Evolutionary conservation across 2,113 vertebrate species (phyloP).

Genomic region (Salvelinus alpinus): DNA sequence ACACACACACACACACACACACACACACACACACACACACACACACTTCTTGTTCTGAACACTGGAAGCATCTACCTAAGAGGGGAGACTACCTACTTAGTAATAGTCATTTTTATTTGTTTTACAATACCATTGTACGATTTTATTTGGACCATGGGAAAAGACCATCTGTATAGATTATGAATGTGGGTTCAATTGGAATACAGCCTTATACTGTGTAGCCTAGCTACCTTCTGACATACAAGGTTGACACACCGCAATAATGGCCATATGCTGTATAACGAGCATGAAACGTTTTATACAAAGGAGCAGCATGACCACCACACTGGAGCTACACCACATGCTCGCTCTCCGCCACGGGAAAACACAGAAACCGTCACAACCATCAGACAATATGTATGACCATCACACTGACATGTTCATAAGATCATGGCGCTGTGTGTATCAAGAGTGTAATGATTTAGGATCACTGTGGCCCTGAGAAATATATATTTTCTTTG

Average conservation of each 20-base stretch:
- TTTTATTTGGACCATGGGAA: too few species aligned
- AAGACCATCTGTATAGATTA: too few species aligned
- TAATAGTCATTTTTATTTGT: too few species aligned
- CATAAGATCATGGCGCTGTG: not conserved
- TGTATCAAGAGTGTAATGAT: too few species aligned
- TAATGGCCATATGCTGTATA: conserved; percentile 4
- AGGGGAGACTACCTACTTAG: too few species aligned
- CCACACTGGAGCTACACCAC: not conserved
- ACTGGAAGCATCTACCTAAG: too few species aligned
- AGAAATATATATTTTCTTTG: not conserved
- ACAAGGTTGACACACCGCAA: not conserved
- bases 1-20: too few species aligned
- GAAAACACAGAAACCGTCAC: not conserved
- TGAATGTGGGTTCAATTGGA: too few species aligned
- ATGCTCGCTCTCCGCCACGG: not conserved
- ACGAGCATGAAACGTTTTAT: not conserved
- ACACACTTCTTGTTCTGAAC: too few species aligned
- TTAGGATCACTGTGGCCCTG: too few species aligned
- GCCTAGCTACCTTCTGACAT: not conserved
- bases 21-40: too few species aligned
- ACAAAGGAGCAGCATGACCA: conserved; percentile 3
- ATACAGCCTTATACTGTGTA: not conserved
- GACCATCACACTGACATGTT: not conserved
- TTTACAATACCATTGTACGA: too few species aligned
- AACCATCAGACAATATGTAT: not conserved